A percentile compares a stretch with the other conserved stretches of the same genome.
These are phyloP conservation scores for Temnothorax unifasciatus DNA, from an alignment of 2,888 invertebrate genomes.

Conservation along the genomic window DNA sequence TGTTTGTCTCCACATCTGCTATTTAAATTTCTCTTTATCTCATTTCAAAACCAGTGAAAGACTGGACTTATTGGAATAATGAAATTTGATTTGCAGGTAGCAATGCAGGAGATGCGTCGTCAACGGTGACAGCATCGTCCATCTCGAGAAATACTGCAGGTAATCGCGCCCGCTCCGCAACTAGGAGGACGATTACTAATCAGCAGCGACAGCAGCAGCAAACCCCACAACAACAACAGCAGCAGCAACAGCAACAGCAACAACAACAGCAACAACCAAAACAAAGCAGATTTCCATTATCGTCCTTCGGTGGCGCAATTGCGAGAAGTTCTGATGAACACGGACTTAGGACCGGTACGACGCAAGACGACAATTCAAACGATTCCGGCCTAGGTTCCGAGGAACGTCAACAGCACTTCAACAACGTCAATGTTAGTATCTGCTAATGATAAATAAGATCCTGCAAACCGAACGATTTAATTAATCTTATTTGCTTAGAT, in stretches of 20 bases:
- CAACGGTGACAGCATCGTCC: constrained; percentile 79
- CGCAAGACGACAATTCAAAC: constrained; percentile 93
- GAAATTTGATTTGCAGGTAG: constrained; percentile 71
- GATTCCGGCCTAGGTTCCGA: constrained; percentile 96
- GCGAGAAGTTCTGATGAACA: constrained; percentile 87
- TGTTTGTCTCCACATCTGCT: background rate
- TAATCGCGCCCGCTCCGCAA: constrained; percentile 81
- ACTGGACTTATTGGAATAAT: background rate
- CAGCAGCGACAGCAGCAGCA: constrained; percentile 85
- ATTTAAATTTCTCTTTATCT: background rate
- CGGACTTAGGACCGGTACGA: constrained; percentile 86
- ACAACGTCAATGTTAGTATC: constrained; percentile 74
- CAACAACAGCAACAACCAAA: constrained; percentile 80
- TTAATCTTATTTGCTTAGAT: background rate
- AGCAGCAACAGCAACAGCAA: constrained; percentile 77
- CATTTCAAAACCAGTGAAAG: background rate
- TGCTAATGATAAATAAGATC: background rate
- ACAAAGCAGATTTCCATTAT: constrained; percentile 74
- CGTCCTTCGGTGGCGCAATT: constrained; percentile 85
- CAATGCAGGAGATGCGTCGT: constrained; percentile 79
- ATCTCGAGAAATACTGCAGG: constrained; percentile 84
- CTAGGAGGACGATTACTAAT: constrained; percentile 87
- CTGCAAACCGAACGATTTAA: background rate
- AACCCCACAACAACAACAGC: constrained; percentile 66
- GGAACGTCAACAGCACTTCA: constrained; percentile 89